phyloP scores from a whole-genome alignment of 2,888 invertebrate species.

The Vesta saturnalis region DNA sequence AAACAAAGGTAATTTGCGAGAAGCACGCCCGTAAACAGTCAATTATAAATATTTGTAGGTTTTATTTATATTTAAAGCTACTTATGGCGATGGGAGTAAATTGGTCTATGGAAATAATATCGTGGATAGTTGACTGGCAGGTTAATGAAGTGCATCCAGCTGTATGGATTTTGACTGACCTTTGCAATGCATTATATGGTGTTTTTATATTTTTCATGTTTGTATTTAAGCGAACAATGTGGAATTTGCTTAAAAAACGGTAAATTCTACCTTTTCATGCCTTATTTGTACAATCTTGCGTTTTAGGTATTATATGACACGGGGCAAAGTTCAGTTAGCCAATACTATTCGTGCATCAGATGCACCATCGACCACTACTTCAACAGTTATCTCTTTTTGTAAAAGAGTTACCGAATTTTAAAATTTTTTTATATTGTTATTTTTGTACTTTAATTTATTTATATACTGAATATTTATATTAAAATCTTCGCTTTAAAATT shows the following conservation, averaged over 20 bases:
- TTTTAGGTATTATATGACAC: not conserved
- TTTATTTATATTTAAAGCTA: constrained; percentile 80
- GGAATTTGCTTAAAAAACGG: constrained; percentile 70
- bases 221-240: constrained; percentile 76
- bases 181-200: constrained; percentile 75
- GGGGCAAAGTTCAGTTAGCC: not conserved
- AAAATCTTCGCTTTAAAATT: not conserved
- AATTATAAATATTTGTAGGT: constrained; percentile 64
- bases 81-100: constrained; percentile 88
- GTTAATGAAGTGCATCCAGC: constrained; percentile 57
- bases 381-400: not conserved
- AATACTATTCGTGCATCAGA: not conserved
- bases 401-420: not conserved
- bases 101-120: constrained; percentile 83
- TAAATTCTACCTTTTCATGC: constrained; percentile 44
- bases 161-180: constrained; percentile 72
- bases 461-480: not conserved
- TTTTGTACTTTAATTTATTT: not conserved
- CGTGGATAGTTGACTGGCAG: constrained; percentile 67
- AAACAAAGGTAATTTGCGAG: constrained; percentile 59
- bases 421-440: not conserved
- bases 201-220: constrained; percentile 77
- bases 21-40: not conserved
- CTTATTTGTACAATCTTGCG: not conserved
- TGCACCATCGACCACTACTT: not conserved